These are phyloP conservation scores for Brenthis ino DNA, from an alignment of 2,888 invertebrate genomes.

Conservation along the genomic window DNA sequence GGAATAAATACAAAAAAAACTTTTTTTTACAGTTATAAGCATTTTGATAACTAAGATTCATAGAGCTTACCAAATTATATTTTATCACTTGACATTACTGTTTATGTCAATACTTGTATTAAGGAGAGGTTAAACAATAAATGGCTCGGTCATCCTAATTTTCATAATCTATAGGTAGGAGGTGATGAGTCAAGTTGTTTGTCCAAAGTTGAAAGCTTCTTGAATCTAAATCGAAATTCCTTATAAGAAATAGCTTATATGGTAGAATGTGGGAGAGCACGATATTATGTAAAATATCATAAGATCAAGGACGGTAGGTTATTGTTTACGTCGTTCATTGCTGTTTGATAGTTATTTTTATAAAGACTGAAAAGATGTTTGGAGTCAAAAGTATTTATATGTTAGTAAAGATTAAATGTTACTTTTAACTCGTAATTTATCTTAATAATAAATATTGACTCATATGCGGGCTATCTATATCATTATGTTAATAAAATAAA, in stretches of 20 bases:
- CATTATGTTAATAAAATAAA: too few species aligned
- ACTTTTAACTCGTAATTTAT: too few species aligned
- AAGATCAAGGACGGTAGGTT: slow-evolving; percentile 39
- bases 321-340: slow-evolving; percentile 21
- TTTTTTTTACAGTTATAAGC: too few species aligned
- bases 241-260: slow-evolving; percentile 33
- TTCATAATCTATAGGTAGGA: slow-evolving; percentile 15
- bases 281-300: slow-evolving; percentile 40
- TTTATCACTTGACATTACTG: slow-evolving; percentile 8
- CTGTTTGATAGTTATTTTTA: neutral
- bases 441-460: too few species aligned
- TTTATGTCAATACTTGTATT: neutral
- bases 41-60: too few species aligned
- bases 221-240: slow-evolving; percentile 10
- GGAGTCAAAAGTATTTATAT: too few species aligned
- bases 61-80: too few species aligned
- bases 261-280: slow-evolving; percentile 46
- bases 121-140: slow-evolving; percentile 6
- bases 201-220: slow-evolving; percentile 10
- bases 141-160: neutral
- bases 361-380: neutral
- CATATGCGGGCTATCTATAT: too few species aligned
- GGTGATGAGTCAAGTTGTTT: slow-evolving; percentile 25
- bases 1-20: too few species aligned
- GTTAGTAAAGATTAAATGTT: too few species aligned